A percentile compares a stretch with the other conserved stretches of the same genome.
These are phyloP conservation scores for Glomeris maerens DNA, from an alignment of 1,140 invertebrate genomes.

Conservation along the genomic window DNA sequence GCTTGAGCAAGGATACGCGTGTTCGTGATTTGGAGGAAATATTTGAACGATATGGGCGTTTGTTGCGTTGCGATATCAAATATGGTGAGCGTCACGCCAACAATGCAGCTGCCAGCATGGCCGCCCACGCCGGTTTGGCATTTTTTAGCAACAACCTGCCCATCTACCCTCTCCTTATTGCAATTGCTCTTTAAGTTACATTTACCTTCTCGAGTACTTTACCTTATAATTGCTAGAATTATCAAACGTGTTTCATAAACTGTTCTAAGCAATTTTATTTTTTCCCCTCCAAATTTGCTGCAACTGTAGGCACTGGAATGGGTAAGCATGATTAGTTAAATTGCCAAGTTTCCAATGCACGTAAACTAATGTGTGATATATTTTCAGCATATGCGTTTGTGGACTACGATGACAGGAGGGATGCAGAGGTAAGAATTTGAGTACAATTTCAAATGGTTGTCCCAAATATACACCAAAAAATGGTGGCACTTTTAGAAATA, in stretches of 20 bases:
- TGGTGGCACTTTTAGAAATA: too few relatives aligned
- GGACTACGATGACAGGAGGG: conserved; percentile 31
- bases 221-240: not conserved
- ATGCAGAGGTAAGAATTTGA: conserved; percentile 28
- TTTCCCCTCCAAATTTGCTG: not conserved
- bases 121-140: not conserved
- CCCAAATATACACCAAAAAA: too few relatives aligned
- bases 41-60: conserved; percentile 31
- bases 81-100: conserved; percentile 20
- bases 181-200: not conserved
- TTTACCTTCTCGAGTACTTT: not conserved
- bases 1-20: conserved; percentile 20
- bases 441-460: not conserved
- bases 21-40: conserved; percentile 22
- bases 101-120: not conserved
- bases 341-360: not conserved
- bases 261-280: conserved; percentile 4
- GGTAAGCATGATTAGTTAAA: conserved; percentile 9
- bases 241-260: not conserved
- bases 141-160: not conserved
- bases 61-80: conserved; percentile 34
- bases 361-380: conserved; percentile 8
- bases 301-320: conserved; percentile 13
- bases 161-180: not conserved
- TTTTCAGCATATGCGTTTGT: conserved; percentile 31